Evolutionary conservation across 1,140 invertebrate species (phyloP), one percentile per base, ranked within the genome.

Genomic region (Lepidostoma basale): DNA sequence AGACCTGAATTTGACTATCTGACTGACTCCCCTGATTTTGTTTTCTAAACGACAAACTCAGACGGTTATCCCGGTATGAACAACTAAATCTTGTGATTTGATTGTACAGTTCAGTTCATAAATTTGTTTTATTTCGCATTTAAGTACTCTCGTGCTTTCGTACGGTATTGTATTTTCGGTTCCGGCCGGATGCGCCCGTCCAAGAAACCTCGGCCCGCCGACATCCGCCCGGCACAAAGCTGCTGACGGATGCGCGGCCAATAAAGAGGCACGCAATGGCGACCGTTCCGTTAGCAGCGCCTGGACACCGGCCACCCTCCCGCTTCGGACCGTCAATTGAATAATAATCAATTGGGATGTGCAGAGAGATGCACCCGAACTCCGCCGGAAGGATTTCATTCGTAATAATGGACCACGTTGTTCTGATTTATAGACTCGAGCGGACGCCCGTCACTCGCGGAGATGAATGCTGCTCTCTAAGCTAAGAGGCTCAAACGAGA

Each of bases 331-430:
- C 33, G 56, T 18, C 28, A 59, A 59, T 60, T 40, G 56, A 60
- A 60, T 60, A 40, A 25, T 60, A 60, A 60, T 60, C 56, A 42
- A 60, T 59, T 42, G 56, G 22, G 20, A 59, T 25, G 23, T 22
- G 22, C 47, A 20, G 1, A 14, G 26, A 33, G 52, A 33, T 9
- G 16, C 14, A 10, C 52, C 22, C 6, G 14, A n/a, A n/a, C 12
- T 22, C 14, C 30, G 23, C 52, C 52, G 52, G 52, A 56, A 56
- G 52, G 52, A 56, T 56, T 47, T 33, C 52, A 56, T 56, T 56
- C 52, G 36, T 20, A 33, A 56, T 33, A 36, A 56, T 33, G 30
- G 9, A 33, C 52, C 23, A 30, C 25, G 22, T 56, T 33, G 28
- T 49, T 49, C n/a, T 49, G 45, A 49, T 49, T 49, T 49, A 49